phyloP scores from a whole-genome alignment of 2,113 vertebrate genomes.

The Malurus elegans region DNA sequence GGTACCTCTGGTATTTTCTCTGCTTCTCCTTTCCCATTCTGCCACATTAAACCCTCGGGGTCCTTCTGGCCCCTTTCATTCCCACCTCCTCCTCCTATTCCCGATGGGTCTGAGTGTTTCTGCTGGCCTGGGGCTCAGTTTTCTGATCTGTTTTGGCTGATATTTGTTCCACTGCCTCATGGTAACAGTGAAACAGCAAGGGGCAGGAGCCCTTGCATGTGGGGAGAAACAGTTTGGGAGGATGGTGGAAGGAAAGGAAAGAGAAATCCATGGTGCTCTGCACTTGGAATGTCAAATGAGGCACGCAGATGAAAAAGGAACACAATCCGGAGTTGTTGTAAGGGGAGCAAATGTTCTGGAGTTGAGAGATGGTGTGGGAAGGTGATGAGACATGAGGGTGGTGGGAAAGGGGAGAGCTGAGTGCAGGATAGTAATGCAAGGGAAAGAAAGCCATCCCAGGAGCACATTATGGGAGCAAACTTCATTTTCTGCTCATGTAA shows the following conservation, averaged over 20 bases:
- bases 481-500: background rate
- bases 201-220: background rate
- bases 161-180: accelerated
- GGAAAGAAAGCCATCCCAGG: background rate
- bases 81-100: background rate
- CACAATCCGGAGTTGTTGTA: background rate
- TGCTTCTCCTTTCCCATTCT: background rate
- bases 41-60: background rate
- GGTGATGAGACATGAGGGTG: background rate
- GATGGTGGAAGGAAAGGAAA: background rate
- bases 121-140: background rate
- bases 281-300: background rate
- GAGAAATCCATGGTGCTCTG: background rate
- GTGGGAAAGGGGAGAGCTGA: background rate
- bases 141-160: background rate
- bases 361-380: background rate
- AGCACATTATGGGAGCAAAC: background rate
- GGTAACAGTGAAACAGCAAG: background rate
- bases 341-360: background rate
- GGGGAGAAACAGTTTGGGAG: background rate
- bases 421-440: background rate
- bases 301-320: accelerated
- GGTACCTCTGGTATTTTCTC: background rate
- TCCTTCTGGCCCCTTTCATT: background rate
- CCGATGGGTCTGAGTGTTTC: background rate